Evolutionary conservation across 2,888 invertebrate species (phyloP), one percentile per base, ranked within the genome.

Genomic region (Papilio elwesi): DNA sequence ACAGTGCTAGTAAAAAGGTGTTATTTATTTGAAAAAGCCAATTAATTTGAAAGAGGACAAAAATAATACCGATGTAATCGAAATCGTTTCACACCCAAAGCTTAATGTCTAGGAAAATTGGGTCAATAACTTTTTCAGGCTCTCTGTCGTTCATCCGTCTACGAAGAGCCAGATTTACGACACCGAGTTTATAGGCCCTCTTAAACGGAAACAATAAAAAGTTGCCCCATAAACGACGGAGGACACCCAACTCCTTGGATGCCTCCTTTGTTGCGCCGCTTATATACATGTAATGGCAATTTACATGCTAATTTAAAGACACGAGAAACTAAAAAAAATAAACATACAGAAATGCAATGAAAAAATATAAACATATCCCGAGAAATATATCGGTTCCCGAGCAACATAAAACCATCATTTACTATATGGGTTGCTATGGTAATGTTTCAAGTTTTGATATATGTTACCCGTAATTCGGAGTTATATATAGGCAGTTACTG

Each of bases 141-240:
- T 66, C 59, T 59, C 69, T 68, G 76, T 57, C 74, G 76, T 74
- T 78, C 78, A 78, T 79, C 77, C 75, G 77, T 76, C 77, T 76
- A 67, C 73, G 78, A 78, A 83, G 85, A 89, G 84, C 89, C 88
- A 87, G 90, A 90, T 91, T 91, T 91, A 90, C 86, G 89, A 81
- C 65, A 70, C 70, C 75, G 71, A 74, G 82, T 91, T 91, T 90
- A 89, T 89, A 86, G 87, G 83, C 82, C 81, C 83, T 84, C 86
- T 89, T 88, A 89, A 91, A 88, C 89, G 88, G 84, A 82, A 84
- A 85, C 90, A 91, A 90, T 92, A 92, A 91, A 92, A 92, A 90
- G 86, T 90, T 88, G 82, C 77, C 84, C 87, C 78, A 85, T 88
- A 89, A 89, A 87, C 85, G 87, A 53, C 48, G 3, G 15, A 36